Base-by-base conservation (phyloP, 1,140 invertebrate genomes). In the Bombus breviceps region DNA sequence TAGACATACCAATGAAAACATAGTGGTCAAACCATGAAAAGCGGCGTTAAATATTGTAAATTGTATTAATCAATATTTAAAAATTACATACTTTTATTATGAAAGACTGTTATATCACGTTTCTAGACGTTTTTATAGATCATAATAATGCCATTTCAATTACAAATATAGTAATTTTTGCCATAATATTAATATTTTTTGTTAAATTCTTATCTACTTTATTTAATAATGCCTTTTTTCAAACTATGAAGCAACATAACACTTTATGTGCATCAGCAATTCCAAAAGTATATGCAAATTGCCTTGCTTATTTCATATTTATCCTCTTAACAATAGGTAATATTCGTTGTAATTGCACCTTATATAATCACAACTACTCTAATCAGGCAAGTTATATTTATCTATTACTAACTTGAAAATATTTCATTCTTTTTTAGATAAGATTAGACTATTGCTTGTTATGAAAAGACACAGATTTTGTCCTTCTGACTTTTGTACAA, bases 61-160 rank as follows among this genome's bases (percentile, higher is more conserved):
- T 79, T 62, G 37, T 28, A 79, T 80, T 37, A 85, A 62, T 64
- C 59, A 53, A 28, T 81, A 83, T 89, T 89, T 75, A 69, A 83
- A 37, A 83, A 86, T 86, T 83, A 62, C 37, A 80, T 89, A 86
- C 0, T 89, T 28, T 77, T 81, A 86, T 82, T 75, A 84, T 89
- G 88, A 89, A 89, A 89, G 88, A 89, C 88, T 89, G 66, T 80
- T 86, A 57, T 89, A 89, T 89, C 88, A 89, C 88, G 66, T 75
- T 83, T 83, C 84, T 53, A 78, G 37, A 89, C 81, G 66, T 89
- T 89, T 81, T 75, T n/a, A 84, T 89, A 75, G 37, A 75, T 73
- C 62, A 74, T 59, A 74, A 28, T 85, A 85, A 85, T 89, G 85
- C 83, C 75, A 73, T 81, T 88, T 89, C 53, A 75, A 81, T 78